phyloP scores from a whole-genome alignment of 2,113 vertebrate genomes.

The Eretmochelys imbricata region DNA sequence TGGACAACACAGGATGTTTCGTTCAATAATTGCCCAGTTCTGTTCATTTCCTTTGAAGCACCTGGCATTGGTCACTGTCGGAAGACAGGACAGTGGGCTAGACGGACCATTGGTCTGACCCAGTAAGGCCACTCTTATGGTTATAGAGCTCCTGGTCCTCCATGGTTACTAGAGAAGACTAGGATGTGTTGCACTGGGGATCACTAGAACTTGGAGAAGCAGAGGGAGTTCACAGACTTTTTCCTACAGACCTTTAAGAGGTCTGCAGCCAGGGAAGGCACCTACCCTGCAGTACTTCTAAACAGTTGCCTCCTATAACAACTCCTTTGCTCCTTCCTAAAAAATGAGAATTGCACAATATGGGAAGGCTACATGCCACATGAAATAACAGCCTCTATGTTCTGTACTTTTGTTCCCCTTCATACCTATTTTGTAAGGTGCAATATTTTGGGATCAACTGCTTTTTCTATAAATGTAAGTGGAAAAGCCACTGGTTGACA shows the following conservation, averaged over 20 bases:
- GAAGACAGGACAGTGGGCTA: neutral
- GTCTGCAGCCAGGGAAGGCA: neutral
- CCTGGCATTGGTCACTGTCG: neutral
- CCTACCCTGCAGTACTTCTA: neutral
- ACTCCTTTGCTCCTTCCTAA: neutral
- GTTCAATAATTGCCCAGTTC: neutral
- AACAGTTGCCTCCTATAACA: neutral
- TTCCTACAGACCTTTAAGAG: neutral
- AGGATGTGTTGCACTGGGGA: neutral
- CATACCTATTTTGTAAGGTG: neutral
- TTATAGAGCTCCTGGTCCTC: neutral
- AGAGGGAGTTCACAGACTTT: neutral
- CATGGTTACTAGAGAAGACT: neutral
- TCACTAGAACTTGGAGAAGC: neutral
- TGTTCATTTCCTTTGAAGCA: neutral
- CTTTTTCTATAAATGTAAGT: neutral
- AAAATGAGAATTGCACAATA: neutral
- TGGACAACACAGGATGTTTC: neutral
- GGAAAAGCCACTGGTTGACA: neutral
- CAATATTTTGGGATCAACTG: neutral
- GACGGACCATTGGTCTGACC: neutral
- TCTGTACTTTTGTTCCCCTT: neutral
- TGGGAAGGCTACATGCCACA: neutral
- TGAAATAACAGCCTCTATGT: neutral
- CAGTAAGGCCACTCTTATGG: neutral